Evolutionary conservation across 1,140 invertebrate species (phyloP), one percentile per base, ranked within the genome.

Genomic region (Chlorops oryzae): DNA sequence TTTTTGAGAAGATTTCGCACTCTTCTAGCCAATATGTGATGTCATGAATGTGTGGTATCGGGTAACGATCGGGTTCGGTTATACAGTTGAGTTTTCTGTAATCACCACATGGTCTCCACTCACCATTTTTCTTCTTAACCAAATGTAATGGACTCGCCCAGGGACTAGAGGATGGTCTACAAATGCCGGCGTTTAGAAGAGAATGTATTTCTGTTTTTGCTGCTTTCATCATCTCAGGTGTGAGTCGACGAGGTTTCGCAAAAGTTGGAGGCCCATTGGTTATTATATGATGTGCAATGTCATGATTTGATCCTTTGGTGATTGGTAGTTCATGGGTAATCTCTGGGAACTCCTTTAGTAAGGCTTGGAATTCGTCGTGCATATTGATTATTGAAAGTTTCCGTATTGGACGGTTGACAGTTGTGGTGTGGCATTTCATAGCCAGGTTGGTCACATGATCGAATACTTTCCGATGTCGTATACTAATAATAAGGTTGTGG

Each of bases 81-180:
- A 47, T 38, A 35, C 9, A 10, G 52, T 79, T 80, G 1, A 78
- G 48, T n/a, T 42, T 23, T 12, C 73, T 51, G 50, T 74, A 79
- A 57, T 78, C 76, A 0, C 75, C 70, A 49, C 65, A 73, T 1
- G 66, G 59, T 3, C 74, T 49, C 57, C 62, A 74, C 24, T 49
- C 34, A 0, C 56, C 50, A 3, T 63, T 68, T 47, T 66, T 56
- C 37, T 63, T 55, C 46, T 77, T 6, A 54, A 55, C 69, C 38
- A 79, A 61, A 47, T 75, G 68, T 6, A 77, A 44, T 13, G 75
- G 72, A 5, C 64, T 70, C 6, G 75, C 60, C 74, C 74, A 78
- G 12, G 69, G 51, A 51, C 61, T 65, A 7, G 58, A 59, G 0
- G 71, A 73, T 4, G 59, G 68, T 5, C 69, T 57, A 23, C 64